A percentile compares a stretch with the other conserved stretches of the same genome.
Conservation (phyloP, 2,888 invertebrate genomes). For the Lepidocyrtoides sp. region DNA sequence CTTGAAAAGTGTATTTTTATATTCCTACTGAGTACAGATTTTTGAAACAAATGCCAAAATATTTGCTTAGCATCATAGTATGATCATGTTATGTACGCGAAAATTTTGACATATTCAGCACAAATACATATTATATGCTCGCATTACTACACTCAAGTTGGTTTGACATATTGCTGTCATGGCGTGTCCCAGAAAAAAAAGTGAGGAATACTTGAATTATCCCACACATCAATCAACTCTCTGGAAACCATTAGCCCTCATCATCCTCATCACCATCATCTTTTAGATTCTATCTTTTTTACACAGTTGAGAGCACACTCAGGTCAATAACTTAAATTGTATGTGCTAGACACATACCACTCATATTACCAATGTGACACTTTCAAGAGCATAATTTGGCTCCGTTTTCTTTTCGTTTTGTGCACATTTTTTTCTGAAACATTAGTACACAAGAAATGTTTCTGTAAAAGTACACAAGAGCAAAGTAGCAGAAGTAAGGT, state of each 20-base stretch:
- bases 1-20: no score
- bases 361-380: neutral
- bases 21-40: no score
- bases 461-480: neutral
- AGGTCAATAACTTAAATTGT: slow-evolving; percentile 36
- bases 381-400: slow-evolving; percentile 40
- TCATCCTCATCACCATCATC: neutral
- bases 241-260: slow-evolving; percentile 59
- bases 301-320: neutral
- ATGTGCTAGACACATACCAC: neutral
- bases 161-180: slow-evolving; percentile 61
- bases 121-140: no score
- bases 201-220: slow-evolving; percentile 55
- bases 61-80: no score
- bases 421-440: no score
- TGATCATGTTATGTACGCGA: no score
- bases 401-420: neutral
- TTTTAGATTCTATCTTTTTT: neutral
- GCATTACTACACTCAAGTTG: neutral
- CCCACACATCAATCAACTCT: slow-evolving; percentile 64
- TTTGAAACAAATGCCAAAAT: no score
- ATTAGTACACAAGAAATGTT: no score
- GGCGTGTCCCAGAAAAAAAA: slow-evolving; percentile 23
- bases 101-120: no score
- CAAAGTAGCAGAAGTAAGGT: no score